Evolutionary conservation across 1,140 invertebrate species (phyloP).

Genomic region (Papilio helenus): DNA sequence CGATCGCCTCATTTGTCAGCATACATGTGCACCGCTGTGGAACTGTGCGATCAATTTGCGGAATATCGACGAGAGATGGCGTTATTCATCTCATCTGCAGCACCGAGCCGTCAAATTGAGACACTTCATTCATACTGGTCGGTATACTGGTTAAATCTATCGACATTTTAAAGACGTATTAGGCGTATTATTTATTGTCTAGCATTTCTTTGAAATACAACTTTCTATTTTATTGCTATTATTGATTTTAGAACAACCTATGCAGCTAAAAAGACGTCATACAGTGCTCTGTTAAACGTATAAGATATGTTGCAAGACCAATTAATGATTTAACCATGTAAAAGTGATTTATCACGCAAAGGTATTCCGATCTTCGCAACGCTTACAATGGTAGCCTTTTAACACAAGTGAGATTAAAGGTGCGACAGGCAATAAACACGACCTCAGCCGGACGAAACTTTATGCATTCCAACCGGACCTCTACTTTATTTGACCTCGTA

Average conservation of each 20-base stretch:
- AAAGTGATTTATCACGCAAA: background rate
- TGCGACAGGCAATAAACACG: conserved; percentile 3
- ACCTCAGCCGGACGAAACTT: background rate
- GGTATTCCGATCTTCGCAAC: background rate
- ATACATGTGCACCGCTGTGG: conserved; percentile 25
- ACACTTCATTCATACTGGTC: background rate
- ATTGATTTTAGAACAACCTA: too few relatives aligned
- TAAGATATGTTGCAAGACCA: too few relatives aligned
- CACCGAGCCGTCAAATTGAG: conserved; percentile 12
- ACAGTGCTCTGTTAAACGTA: too few relatives aligned
- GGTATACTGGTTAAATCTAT: background rate
- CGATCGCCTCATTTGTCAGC: conserved; percentile 26
- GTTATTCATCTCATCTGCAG: conserved; percentile 25
- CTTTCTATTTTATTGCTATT: too few relatives aligned
- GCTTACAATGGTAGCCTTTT: background rate
- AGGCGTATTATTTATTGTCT: too few relatives aligned
- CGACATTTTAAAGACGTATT: background rate
- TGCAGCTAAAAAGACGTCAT: too few relatives aligned
- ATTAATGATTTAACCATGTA: too few relatives aligned
- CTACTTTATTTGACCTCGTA: conserved; percentile 21
- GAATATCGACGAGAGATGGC: conserved; percentile 10
- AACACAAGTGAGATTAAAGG: conserved; percentile 22
- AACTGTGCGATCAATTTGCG: conserved; percentile 24
- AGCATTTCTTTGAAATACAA: too few relatives aligned
- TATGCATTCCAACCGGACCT: conserved; percentile 14